Conservation (phyloP, 2,113 vertebrate species). For the Daubentonia madagascariensis region DNA sequence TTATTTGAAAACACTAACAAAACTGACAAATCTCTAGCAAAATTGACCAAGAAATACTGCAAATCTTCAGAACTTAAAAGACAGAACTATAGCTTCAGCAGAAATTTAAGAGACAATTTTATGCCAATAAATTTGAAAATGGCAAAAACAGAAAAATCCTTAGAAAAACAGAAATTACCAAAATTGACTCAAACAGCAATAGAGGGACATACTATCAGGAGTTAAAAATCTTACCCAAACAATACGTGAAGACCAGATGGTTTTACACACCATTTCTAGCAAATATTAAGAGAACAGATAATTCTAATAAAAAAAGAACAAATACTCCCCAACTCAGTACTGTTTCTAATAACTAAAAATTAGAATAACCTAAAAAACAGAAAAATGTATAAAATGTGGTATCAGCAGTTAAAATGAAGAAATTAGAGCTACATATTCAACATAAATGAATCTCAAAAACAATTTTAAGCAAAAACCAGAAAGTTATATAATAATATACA, state of each 20-base stretch:
- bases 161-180: constrained; percentile 6
- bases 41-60: not conserved
- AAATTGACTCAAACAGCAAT: not conserved
- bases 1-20: not conserved
- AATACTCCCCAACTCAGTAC: not conserved
- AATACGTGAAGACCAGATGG: not conserved
- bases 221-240: not conserved
- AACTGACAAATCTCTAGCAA: constrained; percentile 14
- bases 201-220: not conserved
- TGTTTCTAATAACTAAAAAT: not conserved
- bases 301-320: not conserved
- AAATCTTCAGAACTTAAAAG: not conserved
- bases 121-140: constrained; percentile 13
- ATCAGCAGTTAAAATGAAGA: constrained; percentile 18
- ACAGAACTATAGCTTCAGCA: not conserved
- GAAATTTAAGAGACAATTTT: not conserved
- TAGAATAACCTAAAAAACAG: not conserved
- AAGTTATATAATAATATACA: not conserved
- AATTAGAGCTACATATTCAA: not conserved
- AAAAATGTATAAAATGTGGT: not conserved
- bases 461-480: not conserved
- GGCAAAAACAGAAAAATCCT: not conserved
- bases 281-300: not conserved
- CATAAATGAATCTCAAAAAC: not conserved
- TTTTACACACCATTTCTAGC: not conserved